Conservation (phyloP, 1,140 invertebrate genomes). For the Eumeta japonica region DNA sequence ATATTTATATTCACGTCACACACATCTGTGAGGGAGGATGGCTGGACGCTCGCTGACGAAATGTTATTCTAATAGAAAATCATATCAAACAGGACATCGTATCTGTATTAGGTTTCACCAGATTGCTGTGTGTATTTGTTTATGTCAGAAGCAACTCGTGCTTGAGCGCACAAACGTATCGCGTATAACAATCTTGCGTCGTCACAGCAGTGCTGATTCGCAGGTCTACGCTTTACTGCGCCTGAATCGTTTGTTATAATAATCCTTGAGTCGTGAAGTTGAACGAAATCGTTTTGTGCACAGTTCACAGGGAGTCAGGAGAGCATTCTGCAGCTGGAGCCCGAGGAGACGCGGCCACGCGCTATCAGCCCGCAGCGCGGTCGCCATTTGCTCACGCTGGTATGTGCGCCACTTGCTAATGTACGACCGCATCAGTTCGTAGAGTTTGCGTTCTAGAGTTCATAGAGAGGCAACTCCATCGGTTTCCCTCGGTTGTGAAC, state of each 20-base stretch:
- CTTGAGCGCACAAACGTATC: background rate
- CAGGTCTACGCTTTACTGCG: background rate
- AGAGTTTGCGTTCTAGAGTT: no score
- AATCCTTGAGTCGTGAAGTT: no score
- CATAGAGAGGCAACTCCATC: background rate
- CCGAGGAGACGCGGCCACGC: slow-evolving; percentile 54
- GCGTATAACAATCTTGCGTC: background rate
- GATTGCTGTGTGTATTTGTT: background rate
- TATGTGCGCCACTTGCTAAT: no score
- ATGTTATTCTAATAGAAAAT: no score
- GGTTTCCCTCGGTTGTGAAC: background rate
- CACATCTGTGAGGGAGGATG: no score
- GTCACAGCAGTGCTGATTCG: background rate
- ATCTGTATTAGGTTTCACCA: no score
- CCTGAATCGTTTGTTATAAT: background rate
- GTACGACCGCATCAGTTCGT: no score
- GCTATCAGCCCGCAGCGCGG: slow-evolving; percentile 32
- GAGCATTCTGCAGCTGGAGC: slow-evolving; percentile 71
- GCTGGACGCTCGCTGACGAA: no score
- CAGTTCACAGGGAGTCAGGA: slow-evolving; percentile 79
- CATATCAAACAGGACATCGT: no score
- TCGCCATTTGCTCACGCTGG: slow-evolving; percentile 40
- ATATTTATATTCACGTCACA: no score
- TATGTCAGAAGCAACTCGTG: background rate
- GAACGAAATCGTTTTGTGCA: slow-evolving; percentile 12